Conservation (phyloP, 2,888 invertebrate species). For the Crocallis elinguaria region DNA sequence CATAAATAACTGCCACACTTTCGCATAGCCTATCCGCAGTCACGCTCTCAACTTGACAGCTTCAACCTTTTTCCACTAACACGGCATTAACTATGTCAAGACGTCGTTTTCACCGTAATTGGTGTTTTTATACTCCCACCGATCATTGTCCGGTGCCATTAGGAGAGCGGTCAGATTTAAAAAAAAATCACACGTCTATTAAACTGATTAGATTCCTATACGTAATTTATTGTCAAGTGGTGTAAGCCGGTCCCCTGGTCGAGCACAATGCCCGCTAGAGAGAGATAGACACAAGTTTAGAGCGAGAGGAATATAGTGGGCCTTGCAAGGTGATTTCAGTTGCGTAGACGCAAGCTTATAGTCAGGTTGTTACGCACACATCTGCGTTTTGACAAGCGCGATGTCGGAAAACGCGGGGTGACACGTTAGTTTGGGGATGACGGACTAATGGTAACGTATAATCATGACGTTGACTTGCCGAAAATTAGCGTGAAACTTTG, state of each 20-base stretch:
- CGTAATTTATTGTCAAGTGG: slow-evolving; percentile 82
- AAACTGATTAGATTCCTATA: slow-evolving; percentile 84
- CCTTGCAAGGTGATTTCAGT: slow-evolving; percentile 85
- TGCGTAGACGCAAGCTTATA: slow-evolving; percentile 80
- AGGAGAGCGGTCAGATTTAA: slow-evolving; percentile 53
- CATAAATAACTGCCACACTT: slow-evolving; percentile 5
- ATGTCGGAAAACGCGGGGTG: slow-evolving; percentile 54
- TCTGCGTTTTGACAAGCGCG: slow-evolving; percentile 58
- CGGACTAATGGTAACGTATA: slow-evolving; percentile 36
- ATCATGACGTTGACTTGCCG: slow-evolving; percentile 16
- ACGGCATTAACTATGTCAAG: slow-evolving; percentile 35
- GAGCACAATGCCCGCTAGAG: slow-evolving; percentile 83
- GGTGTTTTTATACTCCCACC: slow-evolving; percentile 40
- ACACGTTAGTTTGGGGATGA: slow-evolving; percentile 45
- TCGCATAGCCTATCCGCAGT: slow-evolving; percentile 6
- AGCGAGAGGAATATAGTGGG: slow-evolving; percentile 75
- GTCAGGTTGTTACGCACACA: slow-evolving; percentile 79
- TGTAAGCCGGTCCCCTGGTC: slow-evolving; percentile 55
- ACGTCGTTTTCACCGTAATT: slow-evolving; percentile 39
- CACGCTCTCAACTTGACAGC: not conserved
- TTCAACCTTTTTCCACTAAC: slow-evolving; percentile 22
- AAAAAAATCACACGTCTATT: slow-evolving; percentile 81
- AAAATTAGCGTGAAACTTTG: not conserved
- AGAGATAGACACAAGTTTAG: slow-evolving; percentile 59
- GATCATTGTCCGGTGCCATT: slow-evolving; percentile 53